Evolutionary conservation across 1,140 invertebrate genomes (phyloP).

Genomic region (Drosophila quadrilineata): DNA sequence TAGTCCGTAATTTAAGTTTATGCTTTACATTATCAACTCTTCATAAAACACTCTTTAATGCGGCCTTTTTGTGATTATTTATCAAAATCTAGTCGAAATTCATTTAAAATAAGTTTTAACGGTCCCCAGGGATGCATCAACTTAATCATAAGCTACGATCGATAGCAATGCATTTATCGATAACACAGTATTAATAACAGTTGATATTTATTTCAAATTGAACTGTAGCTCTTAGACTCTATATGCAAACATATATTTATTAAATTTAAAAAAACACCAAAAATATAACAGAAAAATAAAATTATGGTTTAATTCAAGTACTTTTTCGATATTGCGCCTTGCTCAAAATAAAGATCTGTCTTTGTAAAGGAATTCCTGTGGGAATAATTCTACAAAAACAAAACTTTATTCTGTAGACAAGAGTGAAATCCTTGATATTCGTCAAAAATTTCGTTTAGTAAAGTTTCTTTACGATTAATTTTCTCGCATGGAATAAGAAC

Average conservation of each 20-base stretch:
- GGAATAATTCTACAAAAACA: too few relatives aligned
- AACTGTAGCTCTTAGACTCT: slow-evolving; percentile 2
- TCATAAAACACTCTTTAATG: slow-evolving; percentile 26
- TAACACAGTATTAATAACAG: neutral
- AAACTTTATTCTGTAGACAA: too few relatives aligned
- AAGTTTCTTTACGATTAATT: too few relatives aligned
- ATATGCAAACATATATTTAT: neutral
- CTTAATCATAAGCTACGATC: neutral
- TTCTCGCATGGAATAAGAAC: too few relatives aligned
- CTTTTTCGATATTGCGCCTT: too few relatives aligned
- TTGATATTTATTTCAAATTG: slow-evolving; percentile 1
- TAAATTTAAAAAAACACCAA: neutral
- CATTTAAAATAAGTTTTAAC: neutral
- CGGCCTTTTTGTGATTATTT: slow-evolving; percentile 46
- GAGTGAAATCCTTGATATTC: too few relatives aligned
- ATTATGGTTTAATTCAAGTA: too few relatives aligned
- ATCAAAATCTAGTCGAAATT: slow-evolving; percentile 47
- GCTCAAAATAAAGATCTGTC: too few relatives aligned
- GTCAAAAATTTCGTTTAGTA: too few relatives aligned
- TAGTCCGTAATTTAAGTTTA: slow-evolving; percentile 18
- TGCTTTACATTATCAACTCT: slow-evolving; percentile 15
- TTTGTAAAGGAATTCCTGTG: too few relatives aligned
- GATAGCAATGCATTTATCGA: neutral
- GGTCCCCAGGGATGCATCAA: neutral
- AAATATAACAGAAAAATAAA: slow-evolving; percentile 8